A percentile compares a stretch with the other conserved stretches of the same genome.
phyloP scores from a whole-genome alignment of 2,888 invertebrate species.

The Drosophila demipolita region DNA sequence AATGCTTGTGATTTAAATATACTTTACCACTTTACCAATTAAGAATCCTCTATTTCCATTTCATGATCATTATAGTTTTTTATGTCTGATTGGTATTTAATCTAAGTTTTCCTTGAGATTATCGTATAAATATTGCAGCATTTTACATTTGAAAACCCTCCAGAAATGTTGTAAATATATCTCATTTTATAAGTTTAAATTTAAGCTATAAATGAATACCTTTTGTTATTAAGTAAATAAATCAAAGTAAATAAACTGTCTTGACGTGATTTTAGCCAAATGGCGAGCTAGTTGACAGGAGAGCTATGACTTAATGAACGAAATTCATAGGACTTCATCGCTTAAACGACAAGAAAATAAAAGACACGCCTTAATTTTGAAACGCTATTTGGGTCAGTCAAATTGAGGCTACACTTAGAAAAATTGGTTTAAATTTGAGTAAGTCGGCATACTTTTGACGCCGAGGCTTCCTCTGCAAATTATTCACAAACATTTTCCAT shows the following conservation, averaged over 20 bases:
- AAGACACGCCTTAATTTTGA: conserved; percentile 22
- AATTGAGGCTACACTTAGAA: background rate
- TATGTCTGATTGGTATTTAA: background rate
- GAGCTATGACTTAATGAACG: conserved; percentile 39
- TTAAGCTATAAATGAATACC: too few relatives aligned
- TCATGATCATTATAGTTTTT: too few relatives aligned
- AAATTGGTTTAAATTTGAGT: background rate
- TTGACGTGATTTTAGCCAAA: conserved; percentile 44
- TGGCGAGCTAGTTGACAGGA: conserved; percentile 19
- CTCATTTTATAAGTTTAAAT: background rate
- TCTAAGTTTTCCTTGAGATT: background rate
- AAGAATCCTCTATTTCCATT: background rate
- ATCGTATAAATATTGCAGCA: background rate
- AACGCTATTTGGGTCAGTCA: conserved; percentile 34
- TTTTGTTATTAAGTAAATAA: background rate
- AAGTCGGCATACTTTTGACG: background rate
- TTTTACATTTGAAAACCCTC: background rate
- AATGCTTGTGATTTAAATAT: background rate
- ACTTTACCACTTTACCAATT: background rate
- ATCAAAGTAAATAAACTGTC: conserved; percentile 23
- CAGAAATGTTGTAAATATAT: background rate
- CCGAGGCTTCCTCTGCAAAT: background rate
- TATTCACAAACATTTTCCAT: background rate
- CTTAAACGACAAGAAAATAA: background rate
- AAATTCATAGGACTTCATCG: conserved; percentile 14